Base-by-base conservation (phyloP, 2,888 invertebrate species). In the Branchellion lobata region DNA sequence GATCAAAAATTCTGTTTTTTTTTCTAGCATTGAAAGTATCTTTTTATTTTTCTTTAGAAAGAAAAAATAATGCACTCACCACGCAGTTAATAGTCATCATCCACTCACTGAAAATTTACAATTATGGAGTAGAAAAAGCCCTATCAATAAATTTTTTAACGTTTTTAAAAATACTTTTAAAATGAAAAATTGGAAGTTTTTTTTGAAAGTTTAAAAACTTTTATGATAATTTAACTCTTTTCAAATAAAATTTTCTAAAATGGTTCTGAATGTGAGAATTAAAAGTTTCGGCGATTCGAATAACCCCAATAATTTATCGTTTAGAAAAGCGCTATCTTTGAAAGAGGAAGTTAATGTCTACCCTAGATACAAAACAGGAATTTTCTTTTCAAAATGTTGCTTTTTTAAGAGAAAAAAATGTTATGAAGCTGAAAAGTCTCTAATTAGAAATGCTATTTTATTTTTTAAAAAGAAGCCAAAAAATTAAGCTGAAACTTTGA, bases 21-120 rank as follows among this genome's bases (percentile, higher is more conserved):
- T 29, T 21, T 72, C 21, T 29, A 33, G 14, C 11, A 24, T 11
- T 72, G 31, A 24, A 29, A 24, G 29, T 72, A 33, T 29, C 11
- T 72, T 21, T 29, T 29, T 29, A 11, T 72, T n/a, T n/a, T n/a
- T n/a, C n/a, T n/a, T n/a, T n/a, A n/a, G n/a, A 40, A 40, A 40
- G 40, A 14, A 40, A 69, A 5, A 33, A 3, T 29, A 76, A 51
- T 57, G 33, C 36, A 80, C 78, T 80, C 31, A 80, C 80, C 18
- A 80, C 80, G n/a, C 57, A 31, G 78, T 61, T 80, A 31, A 80
- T 80, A n/a, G 31, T 61, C n/a, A 40, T 61, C 78, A 80, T 80
- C 80, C 80, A 80, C 34, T 80, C 73, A 71, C 80, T 80, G 61
- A 11, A 80, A 80, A 71, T 11, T 1, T 21, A 51, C 1, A 53